Evolutionary conservation across 2,888 invertebrate genomes (phyloP).

Genomic region (Archaeoteleia sp.): DNA sequence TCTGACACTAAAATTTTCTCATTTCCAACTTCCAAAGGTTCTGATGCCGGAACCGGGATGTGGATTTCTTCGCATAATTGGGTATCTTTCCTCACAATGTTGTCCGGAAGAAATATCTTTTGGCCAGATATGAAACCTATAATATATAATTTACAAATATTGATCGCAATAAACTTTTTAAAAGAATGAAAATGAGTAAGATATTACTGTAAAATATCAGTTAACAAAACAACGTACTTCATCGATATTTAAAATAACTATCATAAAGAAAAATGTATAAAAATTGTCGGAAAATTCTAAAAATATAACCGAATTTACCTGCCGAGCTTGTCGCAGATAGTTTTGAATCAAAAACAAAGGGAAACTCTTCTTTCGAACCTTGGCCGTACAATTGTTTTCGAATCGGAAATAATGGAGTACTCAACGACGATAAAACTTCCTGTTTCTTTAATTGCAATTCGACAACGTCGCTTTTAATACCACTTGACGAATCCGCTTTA

Average conservation of each 20-base stretch:
- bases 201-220: no score
- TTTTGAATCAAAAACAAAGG: conserved; percentile 91
- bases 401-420: conserved; percentile 76
- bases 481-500: conserved; percentile 73
- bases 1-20: conserved; percentile 79
- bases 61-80: conserved; percentile 90
- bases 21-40: conserved; percentile 79
- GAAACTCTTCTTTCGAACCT: conserved; percentile 80
- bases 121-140: conserved; percentile 85
- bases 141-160: conserved; percentile 58
- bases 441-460: conserved; percentile 75
- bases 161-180: no score
- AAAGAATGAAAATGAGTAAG: no score
- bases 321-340: conserved; percentile 81
- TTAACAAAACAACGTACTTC: conserved; percentile 18
- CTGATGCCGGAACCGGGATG: conserved; percentile 83
- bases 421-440: conserved; percentile 72
- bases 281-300: no score
- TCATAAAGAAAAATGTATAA: no score
- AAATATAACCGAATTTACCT: no score
- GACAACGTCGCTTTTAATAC: conserved; percentile 62
- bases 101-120: conserved; percentile 87
- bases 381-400: conserved; percentile 65
- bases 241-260: conserved; percentile 7
- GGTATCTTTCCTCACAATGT: conserved; percentile 83